phyloP scores from a whole-genome alignment of 2,888 invertebrate genomes.

The Tenthredo notha region DNA sequence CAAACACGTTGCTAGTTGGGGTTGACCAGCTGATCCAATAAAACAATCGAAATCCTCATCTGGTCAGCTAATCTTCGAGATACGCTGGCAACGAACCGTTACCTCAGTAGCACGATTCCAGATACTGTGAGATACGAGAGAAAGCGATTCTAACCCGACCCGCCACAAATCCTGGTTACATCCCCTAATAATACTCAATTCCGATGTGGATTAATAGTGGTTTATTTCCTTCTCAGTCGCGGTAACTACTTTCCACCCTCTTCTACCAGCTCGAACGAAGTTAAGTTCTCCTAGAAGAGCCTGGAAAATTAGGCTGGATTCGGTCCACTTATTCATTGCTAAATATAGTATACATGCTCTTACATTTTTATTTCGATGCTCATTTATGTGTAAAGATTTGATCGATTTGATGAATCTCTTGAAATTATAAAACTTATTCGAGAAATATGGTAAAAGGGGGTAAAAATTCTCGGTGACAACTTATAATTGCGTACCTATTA shows the following conservation, averaged over 20 bases:
- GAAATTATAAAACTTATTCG: not conserved
- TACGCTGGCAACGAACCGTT: slow-evolving; percentile 55
- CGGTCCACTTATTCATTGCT: not conserved
- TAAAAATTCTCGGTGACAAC: not conserved
- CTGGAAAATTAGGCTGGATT: slow-evolving; percentile 40
- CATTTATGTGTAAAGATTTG: not conserved
- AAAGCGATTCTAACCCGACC: slow-evolving; percentile 76
- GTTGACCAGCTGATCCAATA: slow-evolving; percentile 58
- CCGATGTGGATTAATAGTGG: slow-evolving; percentile 78
- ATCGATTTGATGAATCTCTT: not conserved
- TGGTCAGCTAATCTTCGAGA: slow-evolving; percentile 72
- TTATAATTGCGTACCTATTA: not conserved
- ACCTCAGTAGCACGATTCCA: slow-evolving; percentile 60
- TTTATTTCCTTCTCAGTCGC: slow-evolving; percentile 70
- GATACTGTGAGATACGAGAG: slow-evolving; percentile 74
- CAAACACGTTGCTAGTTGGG: not conserved
- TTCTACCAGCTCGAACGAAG: slow-evolving; percentile 31
- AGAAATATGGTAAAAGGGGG: not conserved
- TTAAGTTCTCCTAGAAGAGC: slow-evolving; percentile 43
- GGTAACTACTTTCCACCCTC: slow-evolving; percentile 53
- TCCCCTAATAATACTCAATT: slow-evolving; percentile 78
- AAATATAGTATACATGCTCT: not conserved
- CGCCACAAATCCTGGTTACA: slow-evolving; percentile 75
- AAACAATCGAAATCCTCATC: slow-evolving; percentile 74
- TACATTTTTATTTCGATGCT: not conserved